Evolutionary conservation across 2,888 invertebrate genomes (phyloP), one percentile per base, ranked within the genome.

Genomic region (Dolomedes plantarius): DNA sequence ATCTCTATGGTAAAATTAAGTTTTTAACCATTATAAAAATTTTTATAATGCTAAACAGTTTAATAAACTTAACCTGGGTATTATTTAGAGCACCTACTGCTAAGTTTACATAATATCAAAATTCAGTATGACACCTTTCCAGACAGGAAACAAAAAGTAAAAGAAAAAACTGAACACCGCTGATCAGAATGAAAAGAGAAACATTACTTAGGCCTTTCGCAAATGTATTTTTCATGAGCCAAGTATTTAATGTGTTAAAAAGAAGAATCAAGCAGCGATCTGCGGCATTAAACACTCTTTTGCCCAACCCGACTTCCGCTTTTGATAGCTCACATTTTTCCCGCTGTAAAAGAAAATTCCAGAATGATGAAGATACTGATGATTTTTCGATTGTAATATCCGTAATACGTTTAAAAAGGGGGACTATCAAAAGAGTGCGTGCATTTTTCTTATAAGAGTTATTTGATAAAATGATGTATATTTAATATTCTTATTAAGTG

Each of bases 191-290:
- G 1, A 56, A 23, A 56, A 16, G 6, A 19, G 23, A 23, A 5
- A 23, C 23, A 56, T 56, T 23, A 56, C 23, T 1, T 19, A 23
- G 3, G 5, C 23, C 23, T 23, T 6, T 56, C 56, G 56, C 11
- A 69, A 81, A 81, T 81, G 81, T 68, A 75, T 75, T 81, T 81
- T 81, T 81, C 81, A 81, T 81, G 75, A 81, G 74, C 32, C 68
- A 27, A 23, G 39, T 67, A 32, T 69, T 71, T 81, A 75, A 81
- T 62, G 74, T 75, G 19, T 74, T 67, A 69, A 67, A 81, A 81
- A 69, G 74, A 69, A 31, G 56, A 56, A 62, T 56, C 41, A 56
- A 28, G 41, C 39, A 69, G 46, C 69, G 81, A 69, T 68, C 74
- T 81, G 62, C 62, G 62, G 74, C 68, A 81, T 81, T 81, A 81